Base-by-base conservation (phyloP, 2,113 vertebrate genomes). In the Pelmatolapia mariae region DNA sequence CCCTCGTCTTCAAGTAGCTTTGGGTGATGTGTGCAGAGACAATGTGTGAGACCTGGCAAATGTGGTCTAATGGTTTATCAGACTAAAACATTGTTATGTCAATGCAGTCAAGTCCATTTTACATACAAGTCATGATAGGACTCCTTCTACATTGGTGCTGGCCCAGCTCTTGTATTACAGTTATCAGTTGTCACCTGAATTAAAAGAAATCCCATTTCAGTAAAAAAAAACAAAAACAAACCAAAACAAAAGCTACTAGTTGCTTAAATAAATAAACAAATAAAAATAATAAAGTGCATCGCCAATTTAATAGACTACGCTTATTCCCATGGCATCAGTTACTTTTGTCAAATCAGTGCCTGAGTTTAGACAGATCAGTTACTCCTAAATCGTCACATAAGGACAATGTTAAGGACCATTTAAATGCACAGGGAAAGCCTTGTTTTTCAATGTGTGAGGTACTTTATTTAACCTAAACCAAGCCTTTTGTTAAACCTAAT, bases 181-280 rank as follows among this genome's bases (percentile, higher is more conserved):
- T 63, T 63, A 61, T 61, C 59, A 33, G 59, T 61, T 3, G 3
- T 76, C 24, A 50, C 4, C 43, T 47, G 4, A 43, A 47, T 76
- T 18, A 29, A 76, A 3, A 76, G 10, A 18, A 76, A 50, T 31
- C 4, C 0, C 0, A 76, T 45, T 29, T 76, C 24, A 50, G 43
- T 12, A 0, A 11, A 7, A 43, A 22, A 47, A 6, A 6, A n/a
- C n/a, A n/a, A n/a, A n/a, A 56, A 50, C 11, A 11, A 15, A 5
- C 5, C 2, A 4, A 63, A 63, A 19, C 6, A 71, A 66, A 36
- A 66, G 31, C 36, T 10, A 1, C n/a, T 19, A 47, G 24, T 29
- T 50, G 24, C 15, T 47, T 47, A 10, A 29, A 76, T 76, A 66
- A 36, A 36, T 36, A 3, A 36, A 66, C 61, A 38, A n/a, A 38